phyloP scores from a whole-genome alignment of 2,797 vertebrate genomes.

The Arnoldichthys spilopterus region DNA sequence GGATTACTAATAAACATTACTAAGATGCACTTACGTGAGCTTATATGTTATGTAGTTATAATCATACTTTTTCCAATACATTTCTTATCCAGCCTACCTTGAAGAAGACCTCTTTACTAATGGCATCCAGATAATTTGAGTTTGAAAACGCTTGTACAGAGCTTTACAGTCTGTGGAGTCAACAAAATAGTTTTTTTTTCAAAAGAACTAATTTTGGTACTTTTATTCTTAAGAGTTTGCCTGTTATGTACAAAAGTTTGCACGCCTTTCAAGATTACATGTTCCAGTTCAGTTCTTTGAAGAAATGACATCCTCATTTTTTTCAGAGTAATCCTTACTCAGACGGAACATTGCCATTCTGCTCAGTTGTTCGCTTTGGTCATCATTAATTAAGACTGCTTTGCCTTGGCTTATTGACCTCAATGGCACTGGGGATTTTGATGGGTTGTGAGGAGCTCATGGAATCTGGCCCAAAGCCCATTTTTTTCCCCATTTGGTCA shows the following conservation, averaged over 20 bases:
- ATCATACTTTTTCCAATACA: too few species aligned
- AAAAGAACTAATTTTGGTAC: neutral
- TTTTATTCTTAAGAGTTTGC: neutral
- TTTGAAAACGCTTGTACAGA: too few species aligned
- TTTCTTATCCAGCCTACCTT: too few species aligned
- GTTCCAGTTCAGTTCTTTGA: conserved; percentile 10
- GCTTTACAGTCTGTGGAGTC: too few species aligned
- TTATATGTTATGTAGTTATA: too few species aligned
- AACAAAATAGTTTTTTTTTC: too few species aligned
- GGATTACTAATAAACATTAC: too few species aligned
- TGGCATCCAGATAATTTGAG: too few species aligned
- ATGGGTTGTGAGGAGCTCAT: conserved; percentile 82
- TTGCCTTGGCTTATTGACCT: conserved; percentile 82
- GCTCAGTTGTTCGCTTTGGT: conserved; percentile 71
- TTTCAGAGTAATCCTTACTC: conserved; percentile 16
- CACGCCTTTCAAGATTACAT: neutral
- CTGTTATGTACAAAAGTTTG: conserved; percentile 11
- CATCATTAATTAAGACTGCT: conserved; percentile 85
- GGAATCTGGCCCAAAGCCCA: conserved; percentile 80
- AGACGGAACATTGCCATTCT: conserved; percentile 71
- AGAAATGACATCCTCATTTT: conserved; percentile 6
- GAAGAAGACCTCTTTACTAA: too few species aligned
- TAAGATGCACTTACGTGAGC: too few species aligned
- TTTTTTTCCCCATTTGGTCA: conserved; percentile 75
- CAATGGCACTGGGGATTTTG: conserved; percentile 80